phyloP scores from a whole-genome alignment of 2,888 invertebrate species.

The Pimpla rufipes region DNA sequence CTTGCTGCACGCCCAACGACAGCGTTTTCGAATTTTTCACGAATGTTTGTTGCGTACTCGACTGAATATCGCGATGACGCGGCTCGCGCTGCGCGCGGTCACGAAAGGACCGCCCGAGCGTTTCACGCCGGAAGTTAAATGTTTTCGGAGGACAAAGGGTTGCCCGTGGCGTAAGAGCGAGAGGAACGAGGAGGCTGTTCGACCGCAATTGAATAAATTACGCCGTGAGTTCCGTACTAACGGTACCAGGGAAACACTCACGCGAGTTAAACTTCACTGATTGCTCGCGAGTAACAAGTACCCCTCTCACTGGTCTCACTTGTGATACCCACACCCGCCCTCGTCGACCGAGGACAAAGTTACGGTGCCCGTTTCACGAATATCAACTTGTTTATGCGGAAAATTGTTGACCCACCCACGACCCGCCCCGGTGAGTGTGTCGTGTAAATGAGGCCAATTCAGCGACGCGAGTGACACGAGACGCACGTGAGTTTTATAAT shows the following conservation, averaged over 20 bases:
- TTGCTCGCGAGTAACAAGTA: conserved; percentile 31
- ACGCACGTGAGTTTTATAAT: not conserved
- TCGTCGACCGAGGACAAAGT: not conserved
- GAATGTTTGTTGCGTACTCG: not conserved
- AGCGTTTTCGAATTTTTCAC: not conserved
- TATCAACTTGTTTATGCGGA: conserved; percentile 9
- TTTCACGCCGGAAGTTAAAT: not conserved
- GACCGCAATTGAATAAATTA: conserved; percentile 44
- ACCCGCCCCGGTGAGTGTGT: no score
- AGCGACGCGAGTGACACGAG: not conserved
- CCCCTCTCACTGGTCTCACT: not conserved
- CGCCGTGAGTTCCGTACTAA: conserved; percentile 18
- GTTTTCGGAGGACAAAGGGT: conserved; percentile 22
- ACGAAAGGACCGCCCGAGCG: not conserved
- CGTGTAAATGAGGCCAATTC: not conserved
- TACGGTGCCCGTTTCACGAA: conserved; percentile 2
- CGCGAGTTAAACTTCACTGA: conserved; percentile 28
- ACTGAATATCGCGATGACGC: conserved; percentile 1
- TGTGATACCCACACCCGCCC: not conserved
- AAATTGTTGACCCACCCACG: not conserved
- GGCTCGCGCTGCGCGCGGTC: not conserved
- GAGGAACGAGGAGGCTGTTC: not conserved
- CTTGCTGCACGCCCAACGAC: not conserved
- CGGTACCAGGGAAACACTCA: conserved; percentile 13
- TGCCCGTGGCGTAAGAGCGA: not conserved